Base-by-base conservation (phyloP, 2,888 invertebrate species). In the Ganaspis brasiliensis region DNA sequence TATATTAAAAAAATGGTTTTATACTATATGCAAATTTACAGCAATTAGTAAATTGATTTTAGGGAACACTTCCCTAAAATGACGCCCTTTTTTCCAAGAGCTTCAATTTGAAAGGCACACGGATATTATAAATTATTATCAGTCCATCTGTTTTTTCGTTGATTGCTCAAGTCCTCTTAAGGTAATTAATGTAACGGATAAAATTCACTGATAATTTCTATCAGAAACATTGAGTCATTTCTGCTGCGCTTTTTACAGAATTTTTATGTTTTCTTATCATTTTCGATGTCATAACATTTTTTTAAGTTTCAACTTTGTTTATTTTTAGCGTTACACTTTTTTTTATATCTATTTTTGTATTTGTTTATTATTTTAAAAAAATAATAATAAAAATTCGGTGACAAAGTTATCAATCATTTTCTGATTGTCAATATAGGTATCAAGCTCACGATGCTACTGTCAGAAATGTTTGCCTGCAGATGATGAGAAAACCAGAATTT, bases 381-480 rank as follows among this genome's bases (percentile, higher is more conserved):
- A 35, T 35, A 9, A 35, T 6, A 35, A 9, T 35, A 6, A 9
- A 6, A 35, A 31, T 6, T 31, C 6, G 31, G 31, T 4, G 31
- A 10, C 40, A 10, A 40, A 40, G 12, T 52, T 52, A 49, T 16
- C n/a, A n/a, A n/a, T n/a, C 31, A 31, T 31, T 56, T 24, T 24
- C 24, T 24, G 21, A 24, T 14, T 24, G 21, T 56, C 56, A 56
- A 56, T 24, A 0, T 16, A 52, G 16, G 19, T 52, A 6, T 52
- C 19, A 52, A 52, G 16, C 19, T 19, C 8, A 52, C 19, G n/a
- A n/a, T n/a, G 52, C 6, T 19, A 19, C 52, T 19, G 19, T 52
- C 52, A 19, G 16, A 52, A 52, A 52, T 52, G 52, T 52, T 52
- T 52, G 52, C 52, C 52, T 16, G 19, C 52, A 52, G 52, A 52